Conservation (phyloP, 30 jellyfish, hydroid and myxozoan genomes). For the Turritopsis dohrnii region DNA sequence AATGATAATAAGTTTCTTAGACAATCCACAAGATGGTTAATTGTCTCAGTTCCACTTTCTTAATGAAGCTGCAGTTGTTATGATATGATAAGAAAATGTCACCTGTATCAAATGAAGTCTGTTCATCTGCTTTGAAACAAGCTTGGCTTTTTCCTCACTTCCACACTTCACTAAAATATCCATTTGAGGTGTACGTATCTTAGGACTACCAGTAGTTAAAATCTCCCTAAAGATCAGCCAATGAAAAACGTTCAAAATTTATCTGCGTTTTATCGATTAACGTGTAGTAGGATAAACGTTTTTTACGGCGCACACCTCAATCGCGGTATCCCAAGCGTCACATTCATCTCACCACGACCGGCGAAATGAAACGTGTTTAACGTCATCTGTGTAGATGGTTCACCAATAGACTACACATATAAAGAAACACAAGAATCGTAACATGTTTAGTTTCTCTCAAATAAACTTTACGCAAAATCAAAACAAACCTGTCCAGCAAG, state of each 20-base stretch:
- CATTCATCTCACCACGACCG: constrained; percentile 99
- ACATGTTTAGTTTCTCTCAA: neutral
- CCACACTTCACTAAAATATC: constrained; percentile 74
- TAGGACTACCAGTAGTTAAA: constrained; percentile 82
- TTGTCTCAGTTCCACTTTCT: neutral
- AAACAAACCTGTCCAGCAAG: constrained; percentile 91
- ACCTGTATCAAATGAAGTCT: constrained; percentile 79
- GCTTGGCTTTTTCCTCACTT: constrained; percentile 44
- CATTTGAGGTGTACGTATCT: constrained; percentile 94
- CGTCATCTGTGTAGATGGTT: constrained; percentile 99
- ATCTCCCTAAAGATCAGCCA: constrained; percentile 57
- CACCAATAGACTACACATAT: constrained; percentile 89
- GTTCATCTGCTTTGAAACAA: constrained; percentile 59
- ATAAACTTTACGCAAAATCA: neutral
- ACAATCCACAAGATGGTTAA: neutral
- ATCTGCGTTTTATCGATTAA: neutral
- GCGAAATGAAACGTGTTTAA: constrained; percentile 98
- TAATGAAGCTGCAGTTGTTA: no score
- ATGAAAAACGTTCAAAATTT: neutral
- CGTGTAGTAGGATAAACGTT: neutral
- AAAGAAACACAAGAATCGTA: neutral
- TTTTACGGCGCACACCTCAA: constrained; percentile 43
- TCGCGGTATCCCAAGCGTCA: constrained; percentile 98
- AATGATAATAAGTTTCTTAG: neutral
- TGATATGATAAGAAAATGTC: neutral